Base-by-base conservation (phyloP, 2,888 invertebrate species). In the Phania funesta region DNA sequence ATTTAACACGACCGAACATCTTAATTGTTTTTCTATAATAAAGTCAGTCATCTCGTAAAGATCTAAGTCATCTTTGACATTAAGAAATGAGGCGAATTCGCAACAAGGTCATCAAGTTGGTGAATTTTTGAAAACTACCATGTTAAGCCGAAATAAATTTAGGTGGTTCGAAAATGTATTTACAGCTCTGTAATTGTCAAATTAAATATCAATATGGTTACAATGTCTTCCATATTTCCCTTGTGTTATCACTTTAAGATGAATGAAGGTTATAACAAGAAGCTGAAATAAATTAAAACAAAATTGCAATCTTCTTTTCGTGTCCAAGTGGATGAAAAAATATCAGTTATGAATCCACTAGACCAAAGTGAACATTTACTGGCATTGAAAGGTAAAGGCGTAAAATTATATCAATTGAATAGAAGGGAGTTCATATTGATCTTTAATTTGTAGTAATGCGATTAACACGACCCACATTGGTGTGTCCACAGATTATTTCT, bases 401-500 rank as follows among this genome's bases (percentile, higher is more conserved):
- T 62, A 9, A 0, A 22, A 44, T 38, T 13, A 0, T 16, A n/a
- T 16, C n/a, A 44, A 6, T 11, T 18, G 32, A 11, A n/a, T 16
- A 6, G 24, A 13, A 13, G 9, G 0, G 0, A 41, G 56, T 4
- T 56, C n/a, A 41, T 24, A 38, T 46, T 6, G 11, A 38, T 44
- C 41, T 67, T 29, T 38, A 3, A 16, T 50, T 71, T 74, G 1
- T 48, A 94, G 99, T 99, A 65, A 98, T 99, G 98, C 93, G 99
- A 85, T 93, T 99, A 83, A 98, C 98, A 1, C 94, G 97, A 87
- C 99, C 99, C 4, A 96, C 97, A 29, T 92, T 99, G 84, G 95
- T 96, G 80, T 95, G 95, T 87, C 95, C 96, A 9, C 93, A 95
- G 86, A 94, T 96, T 81, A 94, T 97, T 1, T 95, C 96, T 6